Evolutionary conservation across 2,888 invertebrate genomes (phyloP).

Genomic region (Agrotis puta): DNA sequence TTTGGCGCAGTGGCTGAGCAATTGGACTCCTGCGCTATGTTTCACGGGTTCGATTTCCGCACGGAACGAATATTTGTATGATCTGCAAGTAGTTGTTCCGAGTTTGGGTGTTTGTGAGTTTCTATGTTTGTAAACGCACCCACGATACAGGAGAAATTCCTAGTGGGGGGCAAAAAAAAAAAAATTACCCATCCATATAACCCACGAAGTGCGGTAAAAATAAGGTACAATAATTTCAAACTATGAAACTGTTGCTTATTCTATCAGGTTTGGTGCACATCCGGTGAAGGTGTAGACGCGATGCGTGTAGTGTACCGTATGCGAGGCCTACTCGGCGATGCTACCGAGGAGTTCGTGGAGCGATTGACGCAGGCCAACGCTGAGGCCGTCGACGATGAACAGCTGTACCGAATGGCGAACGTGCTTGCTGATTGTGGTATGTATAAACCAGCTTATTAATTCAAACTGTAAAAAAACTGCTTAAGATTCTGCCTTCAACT

Average conservation of each 20-base stretch:
- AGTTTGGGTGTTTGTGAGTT: too few species aligned
- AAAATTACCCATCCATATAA: too few species aligned
- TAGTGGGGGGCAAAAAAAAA: too few species aligned
- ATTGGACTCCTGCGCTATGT: too few species aligned
- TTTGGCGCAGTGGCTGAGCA: too few species aligned
- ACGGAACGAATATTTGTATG: too few species aligned
- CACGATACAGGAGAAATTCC: too few species aligned
- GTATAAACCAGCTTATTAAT: background rate
- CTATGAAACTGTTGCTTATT: background rate
- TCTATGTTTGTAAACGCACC: too few species aligned
- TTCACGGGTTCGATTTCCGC: too few species aligned
- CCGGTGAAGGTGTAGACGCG: slow-evolving; percentile 97
- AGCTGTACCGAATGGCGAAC: slow-evolving; percentile 93
- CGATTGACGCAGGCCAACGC: slow-evolving; percentile 96
- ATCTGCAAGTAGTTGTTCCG: too few species aligned
- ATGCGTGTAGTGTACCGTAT: slow-evolving; percentile 99
- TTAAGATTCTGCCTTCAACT: background rate
- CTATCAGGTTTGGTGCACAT: slow-evolving; percentile 95
- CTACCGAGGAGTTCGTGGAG: slow-evolving; percentile 99
- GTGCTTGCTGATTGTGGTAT: slow-evolving; percentile 87
- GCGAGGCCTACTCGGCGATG: slow-evolving; percentile 99
- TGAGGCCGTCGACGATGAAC: slow-evolving; percentile 98
- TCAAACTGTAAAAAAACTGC: background rate
- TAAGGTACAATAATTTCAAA: too few species aligned
- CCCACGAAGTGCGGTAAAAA: too few species aligned